Conservation (phyloP, 2,797 vertebrate genomes). For the Zalophus californianus region DNA sequence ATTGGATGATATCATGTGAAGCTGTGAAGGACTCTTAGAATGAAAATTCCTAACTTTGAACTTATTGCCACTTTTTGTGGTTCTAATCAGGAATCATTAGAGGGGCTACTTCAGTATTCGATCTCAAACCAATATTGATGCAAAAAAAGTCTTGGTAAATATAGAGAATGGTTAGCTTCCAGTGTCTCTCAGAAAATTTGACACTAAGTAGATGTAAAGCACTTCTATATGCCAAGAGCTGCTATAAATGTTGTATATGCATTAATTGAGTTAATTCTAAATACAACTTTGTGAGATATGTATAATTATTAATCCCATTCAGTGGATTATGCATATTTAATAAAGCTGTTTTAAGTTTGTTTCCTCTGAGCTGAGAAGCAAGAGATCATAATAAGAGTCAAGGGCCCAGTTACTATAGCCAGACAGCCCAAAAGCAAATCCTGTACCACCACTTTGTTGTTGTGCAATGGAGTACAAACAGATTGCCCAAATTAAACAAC, state of each 20-base stretch:
- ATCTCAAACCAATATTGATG: background rate
- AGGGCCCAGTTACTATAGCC: background rate
- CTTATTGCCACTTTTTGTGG: background rate
- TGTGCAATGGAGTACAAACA: background rate
- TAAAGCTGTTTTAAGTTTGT: background rate
- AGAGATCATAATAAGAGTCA: background rate
- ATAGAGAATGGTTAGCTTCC: background rate
- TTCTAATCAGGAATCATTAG: background rate
- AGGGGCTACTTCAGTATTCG: background rate
- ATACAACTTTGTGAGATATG: background rate
- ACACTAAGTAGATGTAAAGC: background rate
- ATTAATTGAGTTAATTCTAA: background rate
- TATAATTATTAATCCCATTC: background rate
- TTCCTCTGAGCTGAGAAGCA: background rate
- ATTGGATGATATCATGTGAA: background rate
- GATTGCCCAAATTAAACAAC: background rate
- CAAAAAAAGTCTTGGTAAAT: background rate
- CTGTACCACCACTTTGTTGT: fast-evolving
- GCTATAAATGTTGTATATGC: background rate
- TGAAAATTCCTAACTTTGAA: background rate
- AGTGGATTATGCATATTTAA: background rate
- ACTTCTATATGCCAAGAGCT: background rate
- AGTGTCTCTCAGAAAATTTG: background rate
- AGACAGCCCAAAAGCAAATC: background rate
- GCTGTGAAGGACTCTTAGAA: background rate